These are phyloP conservation scores for Pseudopodoces humilis DNA, from an alignment of 2,113 vertebrate genomes.

Conservation along the genomic window DNA sequence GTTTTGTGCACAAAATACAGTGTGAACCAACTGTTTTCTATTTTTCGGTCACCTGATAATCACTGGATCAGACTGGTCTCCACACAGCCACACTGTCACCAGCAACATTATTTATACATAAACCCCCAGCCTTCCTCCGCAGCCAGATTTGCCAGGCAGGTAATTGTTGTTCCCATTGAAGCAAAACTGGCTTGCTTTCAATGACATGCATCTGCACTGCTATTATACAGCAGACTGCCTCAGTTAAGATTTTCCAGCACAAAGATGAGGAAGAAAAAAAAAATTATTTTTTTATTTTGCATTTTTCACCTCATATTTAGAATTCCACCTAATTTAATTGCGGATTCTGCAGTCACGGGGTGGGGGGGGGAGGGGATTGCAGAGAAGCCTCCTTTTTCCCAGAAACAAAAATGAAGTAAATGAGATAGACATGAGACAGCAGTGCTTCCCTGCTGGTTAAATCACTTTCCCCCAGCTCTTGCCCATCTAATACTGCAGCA, in stretches of 20 bases:
- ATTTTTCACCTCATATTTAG: background rate
- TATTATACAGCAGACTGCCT: background rate
- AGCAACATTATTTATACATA: background rate
- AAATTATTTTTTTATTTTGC: background rate
- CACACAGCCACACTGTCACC: background rate
- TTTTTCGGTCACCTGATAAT: background rate
- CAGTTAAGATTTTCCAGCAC: background rate
- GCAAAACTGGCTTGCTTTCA: constrained; percentile 10
- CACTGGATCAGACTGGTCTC: background rate
- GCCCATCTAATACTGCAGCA: constrained; percentile 20
- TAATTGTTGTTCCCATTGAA: background rate
- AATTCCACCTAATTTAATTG: background rate
- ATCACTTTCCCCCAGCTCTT: background rate
- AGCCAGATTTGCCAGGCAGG: constrained; percentile 10
- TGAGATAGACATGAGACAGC: background rate
- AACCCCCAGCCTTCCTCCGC: background rate
- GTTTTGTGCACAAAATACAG: background rate
- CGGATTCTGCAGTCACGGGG: background rate
- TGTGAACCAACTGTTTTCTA: background rate
- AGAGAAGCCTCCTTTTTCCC: background rate
- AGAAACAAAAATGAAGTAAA: constrained; percentile 23
- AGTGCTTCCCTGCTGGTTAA: background rate
- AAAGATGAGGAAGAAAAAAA: constrained; percentile 2
- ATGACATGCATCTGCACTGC: background rate
- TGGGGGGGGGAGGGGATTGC: background rate